Conservation (phyloP, 2,888 invertebrate species). For the Volucella inflata region DNA sequence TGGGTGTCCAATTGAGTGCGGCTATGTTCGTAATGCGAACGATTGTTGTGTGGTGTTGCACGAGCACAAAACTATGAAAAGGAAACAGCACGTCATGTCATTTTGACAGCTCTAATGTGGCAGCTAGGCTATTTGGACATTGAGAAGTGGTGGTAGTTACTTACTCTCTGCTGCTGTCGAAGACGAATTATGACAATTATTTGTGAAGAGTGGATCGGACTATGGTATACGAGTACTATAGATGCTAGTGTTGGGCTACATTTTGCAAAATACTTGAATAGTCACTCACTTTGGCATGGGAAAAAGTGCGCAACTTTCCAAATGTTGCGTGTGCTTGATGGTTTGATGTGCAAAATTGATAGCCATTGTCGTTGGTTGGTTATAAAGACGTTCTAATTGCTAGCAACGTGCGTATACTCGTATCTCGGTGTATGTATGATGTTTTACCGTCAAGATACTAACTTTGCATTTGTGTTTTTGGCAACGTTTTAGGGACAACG, state of each 20-base stretch:
- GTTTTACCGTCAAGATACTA: too few species aligned
- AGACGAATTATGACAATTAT: slow-evolving; percentile 5
- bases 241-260: slow-evolving; percentile 2
- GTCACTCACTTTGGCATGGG: too few species aligned
- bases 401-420: too few species aligned
- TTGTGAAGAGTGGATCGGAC: not conserved
- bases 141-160: not conserved
- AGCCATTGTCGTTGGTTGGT: not conserved
- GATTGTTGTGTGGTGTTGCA: slow-evolving; percentile 12
- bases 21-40: slow-evolving; percentile 27
- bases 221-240: too few species aligned
- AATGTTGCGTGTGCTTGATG: slow-evolving; percentile 5
- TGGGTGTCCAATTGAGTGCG: slow-evolving; percentile 15
- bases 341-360: not conserved
- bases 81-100: slow-evolving; percentile 64
- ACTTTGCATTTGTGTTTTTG: too few species aligned
- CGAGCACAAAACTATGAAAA: slow-evolving; percentile 33
- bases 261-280: not conserved
- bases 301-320: slow-evolving; percentile 3
- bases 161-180: not conserved
- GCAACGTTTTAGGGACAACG: too few species aligned
- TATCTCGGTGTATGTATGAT: too few species aligned
- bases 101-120: slow-evolving; percentile 62
- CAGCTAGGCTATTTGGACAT: not conserved
- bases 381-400: not conserved